These are phyloP conservation scores for Hapalemur alaotrensis DNA, from an alignment of 2,797 vertebrate species.

Conservation along the genomic window DNA sequence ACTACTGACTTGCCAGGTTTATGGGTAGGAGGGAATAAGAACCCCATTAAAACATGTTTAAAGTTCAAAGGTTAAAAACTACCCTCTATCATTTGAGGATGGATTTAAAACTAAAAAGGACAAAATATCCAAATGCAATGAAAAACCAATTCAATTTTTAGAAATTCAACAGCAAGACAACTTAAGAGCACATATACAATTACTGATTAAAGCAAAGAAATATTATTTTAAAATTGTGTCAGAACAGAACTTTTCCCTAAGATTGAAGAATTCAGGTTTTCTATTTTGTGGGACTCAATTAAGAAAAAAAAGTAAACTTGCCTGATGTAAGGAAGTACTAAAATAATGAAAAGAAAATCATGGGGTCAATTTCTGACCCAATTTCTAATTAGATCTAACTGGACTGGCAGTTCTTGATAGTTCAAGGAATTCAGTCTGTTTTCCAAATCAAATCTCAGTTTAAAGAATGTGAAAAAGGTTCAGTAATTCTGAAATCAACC, in stretches of 20 bases:
- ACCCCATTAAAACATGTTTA: conserved; percentile 8
- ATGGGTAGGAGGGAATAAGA: conserved; percentile 16
- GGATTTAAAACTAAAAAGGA: conserved; percentile 28
- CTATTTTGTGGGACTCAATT: not conserved
- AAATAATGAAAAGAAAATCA: conserved; percentile 37
- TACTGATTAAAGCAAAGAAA: conserved; percentile 26
- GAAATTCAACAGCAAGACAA: not conserved
- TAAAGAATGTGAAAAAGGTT: conserved; percentile 23
- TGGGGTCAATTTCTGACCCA: not conserved
- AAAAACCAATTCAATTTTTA: conserved; percentile 25
- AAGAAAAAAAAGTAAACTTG: conserved; percentile 1
- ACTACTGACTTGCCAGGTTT: conserved; percentile 1
- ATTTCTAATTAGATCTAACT: not conserved
- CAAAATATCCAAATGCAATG: not conserved
- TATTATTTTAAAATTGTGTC: not conserved
- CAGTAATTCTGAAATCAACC: conserved; percentile 28
- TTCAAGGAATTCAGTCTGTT: not conserved
- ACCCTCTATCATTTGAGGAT: not conserved
- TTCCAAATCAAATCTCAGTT: not conserved
- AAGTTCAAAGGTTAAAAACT: conserved; percentile 48
- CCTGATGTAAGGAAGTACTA: not conserved
- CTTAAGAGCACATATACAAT: not conserved
- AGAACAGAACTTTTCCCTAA: not conserved
- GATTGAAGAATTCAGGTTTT: not conserved
- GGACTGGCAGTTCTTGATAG: not conserved